Evolutionary conservation across 2,888 invertebrate species (phyloP), one percentile per base, ranked within the genome.

Genomic region (Bruchidius siliquastri): DNA sequence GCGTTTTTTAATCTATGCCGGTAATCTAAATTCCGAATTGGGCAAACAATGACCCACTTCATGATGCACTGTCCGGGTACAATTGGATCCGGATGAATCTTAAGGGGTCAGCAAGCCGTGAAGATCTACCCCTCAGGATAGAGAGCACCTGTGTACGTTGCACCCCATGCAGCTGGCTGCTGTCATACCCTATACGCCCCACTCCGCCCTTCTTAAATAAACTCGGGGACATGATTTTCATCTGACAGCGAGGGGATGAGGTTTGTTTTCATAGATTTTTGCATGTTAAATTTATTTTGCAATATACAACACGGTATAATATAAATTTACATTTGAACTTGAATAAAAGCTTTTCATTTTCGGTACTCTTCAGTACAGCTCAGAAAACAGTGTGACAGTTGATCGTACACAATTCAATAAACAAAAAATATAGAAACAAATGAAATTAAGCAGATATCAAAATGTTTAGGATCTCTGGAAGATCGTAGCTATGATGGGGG

Each of bases 101-200:
- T 77, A 75, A 79, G 78, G 75, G 80, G 81, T 79, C 82, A 82
- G 76, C 77, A 81, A 80, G 80, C 80, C 83, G 80, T 83, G 75
- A 83, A 83, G 82, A 83, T 83, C 18, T 49, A 81, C 83, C 82
- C 78, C 79, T 81, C 76, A 75, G 77, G 78, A 78, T 79, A 80
- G 76, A 69, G 71, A 73, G 77, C 82, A 83, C 82, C 82, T 83
- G 83, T 82, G 80, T 74, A 68, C 76, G 18, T 3, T 1, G 49
- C 18, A 49, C 49, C 49, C 49, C 18, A 8, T 49, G 49, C 49
- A 49, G 49, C 49, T 49, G 49, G 10, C 49, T 49, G 49, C 18
- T 49, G 49, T 49, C 49, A 49, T 49, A 49, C 49, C 49, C 49
- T 49, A 49, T 49, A 49, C 49, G 49, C 49, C 49, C 49, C 13